These are phyloP conservation scores for Drosophila punjabiensis DNA, from an alignment of 1,140 invertebrate species.

Conservation along the genomic window DNA sequence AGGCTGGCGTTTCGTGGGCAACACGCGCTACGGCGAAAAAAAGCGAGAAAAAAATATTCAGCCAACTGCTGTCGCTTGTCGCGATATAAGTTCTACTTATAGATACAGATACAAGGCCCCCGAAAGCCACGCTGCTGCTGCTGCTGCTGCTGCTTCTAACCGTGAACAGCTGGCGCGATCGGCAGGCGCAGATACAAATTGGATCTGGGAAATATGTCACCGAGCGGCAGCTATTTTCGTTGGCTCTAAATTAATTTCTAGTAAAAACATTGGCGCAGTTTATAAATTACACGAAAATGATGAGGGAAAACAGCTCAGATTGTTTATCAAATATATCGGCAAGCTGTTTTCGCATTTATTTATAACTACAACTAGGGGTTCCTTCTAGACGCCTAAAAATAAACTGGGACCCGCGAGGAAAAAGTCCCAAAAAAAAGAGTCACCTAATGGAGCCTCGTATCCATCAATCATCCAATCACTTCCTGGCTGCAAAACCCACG, in stretches of 20 bases:
- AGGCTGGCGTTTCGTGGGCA: conserved; percentile 70
- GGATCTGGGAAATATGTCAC: conserved; percentile 67
- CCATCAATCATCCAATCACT: conserved; percentile 28
- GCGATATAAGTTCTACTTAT: conserved; percentile 63
- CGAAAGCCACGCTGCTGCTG: conserved; percentile 1
- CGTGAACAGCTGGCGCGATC: conserved; percentile 31
- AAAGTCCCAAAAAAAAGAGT: conserved; percentile 6
- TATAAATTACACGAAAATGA: conserved; percentile 56
- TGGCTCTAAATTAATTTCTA: conserved; percentile 56
- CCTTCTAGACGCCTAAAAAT: conserved; percentile 19
- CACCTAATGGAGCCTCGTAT: not conserved
- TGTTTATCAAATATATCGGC: conserved; percentile 28
- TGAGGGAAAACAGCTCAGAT: conserved; percentile 16
- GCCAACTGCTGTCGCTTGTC: conserved; percentile 56
- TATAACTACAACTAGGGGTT: conserved; percentile 18
- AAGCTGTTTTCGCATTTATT: conserved; percentile 20
- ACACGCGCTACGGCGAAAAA: conserved; percentile 48
- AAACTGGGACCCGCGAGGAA: not conserved
- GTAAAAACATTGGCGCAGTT: conserved; percentile 62
- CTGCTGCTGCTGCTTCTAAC: conserved; percentile 1
- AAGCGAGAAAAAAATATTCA: conserved; percentile 25
- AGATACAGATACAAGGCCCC: conserved; percentile 46
- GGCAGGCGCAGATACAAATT: conserved; percentile 36
- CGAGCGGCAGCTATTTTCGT: conserved; percentile 36
- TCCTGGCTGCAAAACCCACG: not conserved